Evolutionary conservation across 2,113 vertebrate genomes (phyloP).

Genomic region (Copsychus sechellarum): DNA sequence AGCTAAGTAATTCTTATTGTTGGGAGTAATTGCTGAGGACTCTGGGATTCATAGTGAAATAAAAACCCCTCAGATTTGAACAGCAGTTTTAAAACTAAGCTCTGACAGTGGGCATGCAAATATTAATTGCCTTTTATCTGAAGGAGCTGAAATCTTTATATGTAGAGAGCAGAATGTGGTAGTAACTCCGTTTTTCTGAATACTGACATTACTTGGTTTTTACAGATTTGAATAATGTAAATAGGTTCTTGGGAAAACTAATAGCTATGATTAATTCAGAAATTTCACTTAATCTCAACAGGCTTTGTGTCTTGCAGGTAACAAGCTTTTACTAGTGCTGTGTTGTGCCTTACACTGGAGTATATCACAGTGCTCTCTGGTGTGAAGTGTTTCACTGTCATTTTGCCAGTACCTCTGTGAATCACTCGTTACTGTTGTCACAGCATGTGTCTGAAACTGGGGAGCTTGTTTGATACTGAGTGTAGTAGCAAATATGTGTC

Average conservation of each 20-base stretch:
- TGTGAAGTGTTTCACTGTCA: background rate
- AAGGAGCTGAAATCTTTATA: background rate
- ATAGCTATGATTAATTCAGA: background rate
- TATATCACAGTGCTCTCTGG: rapidly evolving
- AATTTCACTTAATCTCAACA: background rate
- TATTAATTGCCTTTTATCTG: background rate
- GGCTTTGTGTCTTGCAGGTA: background rate
- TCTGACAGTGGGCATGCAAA: background rate
- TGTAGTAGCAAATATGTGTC: background rate
- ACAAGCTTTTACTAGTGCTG: background rate
- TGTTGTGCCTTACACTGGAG: background rate
- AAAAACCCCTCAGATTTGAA: background rate
- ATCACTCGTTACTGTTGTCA: background rate
- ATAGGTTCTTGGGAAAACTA: background rate
- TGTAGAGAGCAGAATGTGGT: background rate
- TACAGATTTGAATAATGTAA: background rate
- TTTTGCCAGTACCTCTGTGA: background rate
- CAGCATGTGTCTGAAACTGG: background rate
- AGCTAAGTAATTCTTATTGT: background rate
- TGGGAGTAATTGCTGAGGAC: background rate
- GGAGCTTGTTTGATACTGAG: background rate
- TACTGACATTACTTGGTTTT: background rate
- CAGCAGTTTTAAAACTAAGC: background rate
- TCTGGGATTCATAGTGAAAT: background rate
- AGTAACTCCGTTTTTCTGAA: background rate